Evolutionary conservation across 2,113 vertebrate species (phyloP).

Genomic region (Excalfactoria chinensis): DNA sequence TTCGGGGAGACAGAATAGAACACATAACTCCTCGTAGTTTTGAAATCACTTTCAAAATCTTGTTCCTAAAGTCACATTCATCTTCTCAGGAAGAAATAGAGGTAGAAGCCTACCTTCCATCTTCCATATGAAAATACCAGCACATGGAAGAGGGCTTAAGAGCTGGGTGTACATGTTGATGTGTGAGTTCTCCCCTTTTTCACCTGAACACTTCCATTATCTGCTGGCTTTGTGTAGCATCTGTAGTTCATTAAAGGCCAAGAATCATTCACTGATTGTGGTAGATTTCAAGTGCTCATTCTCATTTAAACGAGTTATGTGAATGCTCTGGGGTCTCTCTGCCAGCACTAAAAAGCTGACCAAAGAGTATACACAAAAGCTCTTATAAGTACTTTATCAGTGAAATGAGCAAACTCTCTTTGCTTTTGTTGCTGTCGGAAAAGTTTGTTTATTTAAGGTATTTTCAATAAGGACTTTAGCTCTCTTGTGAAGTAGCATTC

Average conservation of each 20-base stretch:
- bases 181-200: neutral
- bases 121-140: neutral
- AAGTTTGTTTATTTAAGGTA: neutral
- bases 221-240: neutral
- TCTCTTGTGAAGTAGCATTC: neutral
- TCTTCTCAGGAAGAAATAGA: neutral
- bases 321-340: neutral
- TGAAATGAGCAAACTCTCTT: neutral
- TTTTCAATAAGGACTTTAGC: neutral
- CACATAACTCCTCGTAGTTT: neutral
- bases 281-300: neutral
- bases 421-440: neutral
- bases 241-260: neutral
- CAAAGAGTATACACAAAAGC: neutral
- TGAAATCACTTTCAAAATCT: neutral
- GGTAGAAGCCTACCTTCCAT: neutral
- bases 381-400: neutral
- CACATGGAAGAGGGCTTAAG: neutral
- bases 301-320: neutral
- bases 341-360: neutral
- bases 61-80: neutral
- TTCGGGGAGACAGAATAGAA: neutral
- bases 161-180: neutral
- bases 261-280: neutral
- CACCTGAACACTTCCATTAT: neutral